Evolutionary conservation across 2,113 vertebrate genomes (phyloP), one percentile per base, ranked within the genome.

Genomic region (Rhipidura dahli): DNA sequence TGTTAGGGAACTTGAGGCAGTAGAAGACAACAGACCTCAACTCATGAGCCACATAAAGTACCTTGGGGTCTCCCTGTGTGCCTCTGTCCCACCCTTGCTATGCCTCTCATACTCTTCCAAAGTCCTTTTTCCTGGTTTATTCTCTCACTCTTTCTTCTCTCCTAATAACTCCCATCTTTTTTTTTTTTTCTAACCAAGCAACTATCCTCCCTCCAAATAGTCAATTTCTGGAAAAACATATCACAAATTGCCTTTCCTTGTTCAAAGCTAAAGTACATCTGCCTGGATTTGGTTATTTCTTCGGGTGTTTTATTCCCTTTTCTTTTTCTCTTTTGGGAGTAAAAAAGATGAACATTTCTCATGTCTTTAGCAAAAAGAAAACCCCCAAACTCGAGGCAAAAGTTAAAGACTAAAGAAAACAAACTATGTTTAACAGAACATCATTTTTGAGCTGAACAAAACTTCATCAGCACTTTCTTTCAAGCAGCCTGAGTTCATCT

Each of bases 401-500:
- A 83, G 6, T 12, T 49, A 75, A 37, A 53, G 35, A 31, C 12
- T 16, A 30, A 87, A 51, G 47, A 82, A 80, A 93, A 87, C 24
- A 24, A 79, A 76, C 3, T 18, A 26, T 37, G 3, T 44, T 90
- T 80, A 72, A 50, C 14, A 76, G 57, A 90, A 79, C 22, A 60
- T 9, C 5, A 4, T 69, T 39, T 80, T 80, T 39, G 40, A 71
- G n/a, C 37, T 19, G 16, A 87, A 42, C 18, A 47, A 56, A 78
- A 51, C 24, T 68, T 68, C 14, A 44, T n/a, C 17, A 56, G 15
- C 1, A 1, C 56, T 90, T 88, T 64, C 27, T 71, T 92, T 85
- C 0, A 2, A 57, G 59, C 0, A 0, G 8, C 20, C 37, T 21
- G n/a, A 11, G 10, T 49, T 68, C 57, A 44, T 44, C 20, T 90